Evolutionary conservation across 2,888 invertebrate species (phyloP).

Genomic region (Lycaena phlaeas): DNA sequence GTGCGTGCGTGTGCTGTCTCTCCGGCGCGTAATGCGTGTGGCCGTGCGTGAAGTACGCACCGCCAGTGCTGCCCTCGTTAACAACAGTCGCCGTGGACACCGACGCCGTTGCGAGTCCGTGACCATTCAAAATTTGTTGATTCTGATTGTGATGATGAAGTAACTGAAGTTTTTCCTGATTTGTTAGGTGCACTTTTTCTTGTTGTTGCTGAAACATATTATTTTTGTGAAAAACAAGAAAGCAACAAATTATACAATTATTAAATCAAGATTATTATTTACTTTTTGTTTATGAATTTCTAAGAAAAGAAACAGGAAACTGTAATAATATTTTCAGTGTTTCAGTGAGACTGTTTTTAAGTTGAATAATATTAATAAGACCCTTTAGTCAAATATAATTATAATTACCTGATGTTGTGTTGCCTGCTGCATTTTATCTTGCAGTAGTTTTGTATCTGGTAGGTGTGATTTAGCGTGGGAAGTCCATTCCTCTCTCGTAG

Average conservation of each 20-base stretch:
- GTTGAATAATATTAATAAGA: too few species aligned
- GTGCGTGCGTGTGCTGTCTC: conserved; percentile 60
- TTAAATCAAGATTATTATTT: too few species aligned
- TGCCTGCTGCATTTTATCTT: conserved; percentile 64
- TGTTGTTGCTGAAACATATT: conserved; percentile 41
- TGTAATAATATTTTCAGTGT: too few species aligned
- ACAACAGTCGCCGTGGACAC: conserved; percentile 61
- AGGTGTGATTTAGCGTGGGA: conserved; percentile 82
- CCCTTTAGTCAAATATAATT: too few species aligned
- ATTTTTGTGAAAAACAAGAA: not conserved
- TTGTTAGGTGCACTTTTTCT: conserved; percentile 63
- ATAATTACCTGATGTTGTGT: conserved; percentile 52
- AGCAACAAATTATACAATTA: too few species aligned
- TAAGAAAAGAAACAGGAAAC: too few species aligned
- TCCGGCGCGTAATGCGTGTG: conserved; percentile 63
- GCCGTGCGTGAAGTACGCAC: conserved; percentile 60
- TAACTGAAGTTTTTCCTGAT: conserved; percentile 61
- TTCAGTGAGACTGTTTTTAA: too few species aligned
- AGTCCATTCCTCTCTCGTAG: conserved; percentile 83
- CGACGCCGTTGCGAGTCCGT: conserved; percentile 55
- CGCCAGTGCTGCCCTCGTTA: conserved; percentile 42
- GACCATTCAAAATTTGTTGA: conserved; percentile 62
- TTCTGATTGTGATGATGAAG: conserved; percentile 66
- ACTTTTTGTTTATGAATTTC: too few species aligned
- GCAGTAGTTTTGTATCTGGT: conserved; percentile 66